Evolutionary conservation across 2,113 vertebrate genomes (phyloP), one percentile per base, ranked within the genome.

Genomic region (Carettochelys insculpta): DNA sequence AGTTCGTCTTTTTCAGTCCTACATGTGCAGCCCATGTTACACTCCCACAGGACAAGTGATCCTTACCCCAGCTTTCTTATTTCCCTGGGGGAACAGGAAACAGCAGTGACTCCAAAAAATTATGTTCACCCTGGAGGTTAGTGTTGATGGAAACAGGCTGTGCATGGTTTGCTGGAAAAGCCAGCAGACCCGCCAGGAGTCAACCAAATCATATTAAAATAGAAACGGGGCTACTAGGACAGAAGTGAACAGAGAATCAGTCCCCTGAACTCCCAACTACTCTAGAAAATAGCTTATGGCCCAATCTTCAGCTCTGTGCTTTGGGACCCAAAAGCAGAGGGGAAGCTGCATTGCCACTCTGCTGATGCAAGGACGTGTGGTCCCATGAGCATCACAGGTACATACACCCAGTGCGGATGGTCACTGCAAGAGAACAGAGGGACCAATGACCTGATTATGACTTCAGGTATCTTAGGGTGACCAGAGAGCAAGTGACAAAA

Each of bases 11-110:
- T 80, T 17, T 56, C 85, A 65, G 89, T 14, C 52, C 79, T 85
- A 68, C 95, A 94, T 79, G 94, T 94, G 95, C 92, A 91, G 91
- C 83, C 93, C 83, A 34, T 24, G 95, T 80, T 93, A 87, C 79
- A 89, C 83, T n/a, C n/a, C 20, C 82, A 29, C 75, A 76, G 80
- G 85, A 92, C 90, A 89, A 51, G 73, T 0, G 4, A 90, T 92
- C 92, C 77, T 88, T 73, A 43, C 82, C 87, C 93, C 0, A 0
- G 71, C 0, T 0, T 56, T 56, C 93, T 88, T 90, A 54, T 56
- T 54, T 90, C 86, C 84, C 91, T 8, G 1, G 78, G 90, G 94
- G 87, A n/a, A 76, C 81, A 81, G 92, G 93, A 95, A 94, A 86
- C 83, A 86, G 50, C 89, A 83, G 47, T 12, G 1, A 81, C 85